These are phyloP conservation scores for Drosophila nigritarsus DNA, from an alignment of 2,888 invertebrate species.

Conservation along the genomic window DNA sequence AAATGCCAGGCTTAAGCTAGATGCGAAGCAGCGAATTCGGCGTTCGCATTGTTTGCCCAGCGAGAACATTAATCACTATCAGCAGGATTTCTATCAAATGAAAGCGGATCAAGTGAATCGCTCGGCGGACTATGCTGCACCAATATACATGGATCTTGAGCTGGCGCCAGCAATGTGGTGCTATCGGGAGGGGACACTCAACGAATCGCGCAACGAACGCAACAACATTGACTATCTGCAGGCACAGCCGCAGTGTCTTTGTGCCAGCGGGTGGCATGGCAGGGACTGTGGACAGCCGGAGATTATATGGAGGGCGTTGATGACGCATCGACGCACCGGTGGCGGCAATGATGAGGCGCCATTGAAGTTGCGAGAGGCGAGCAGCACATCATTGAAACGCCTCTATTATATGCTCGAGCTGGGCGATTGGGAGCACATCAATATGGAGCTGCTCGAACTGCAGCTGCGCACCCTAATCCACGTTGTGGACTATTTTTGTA, in stretches of 20 bases:
- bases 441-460: constrained; percentile 87
- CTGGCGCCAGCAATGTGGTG: constrained; percentile 69
- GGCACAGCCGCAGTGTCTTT: constrained; percentile 85
- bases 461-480: constrained; percentile 87
- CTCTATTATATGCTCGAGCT: constrained; percentile 87
- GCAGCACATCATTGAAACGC: constrained; percentile 83
- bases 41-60: constrained; percentile 40
- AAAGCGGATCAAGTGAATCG: constrained; percentile 62
- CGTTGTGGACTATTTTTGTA: constrained; percentile 88
- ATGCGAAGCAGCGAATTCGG: constrained; percentile 4
- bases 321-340: constrained; percentile 83
- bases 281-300: constrained; percentile 89
- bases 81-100: constrained; percentile 69
- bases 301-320: constrained; percentile 88
- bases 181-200: constrained; percentile 76
- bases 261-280: constrained; percentile 88
- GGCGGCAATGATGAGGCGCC: constrained; percentile 82
- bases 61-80: constrained; percentile 67
- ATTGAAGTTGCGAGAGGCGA: constrained; percentile 65
- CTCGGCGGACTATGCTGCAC: constrained; percentile 64
- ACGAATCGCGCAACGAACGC: constrained; percentile 46
- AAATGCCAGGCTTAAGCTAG: constrained; percentile 6
- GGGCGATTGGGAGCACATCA: constrained; percentile 83
- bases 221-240: constrained; percentile 62
- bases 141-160: constrained; percentile 60